Percentiles rank a stretch among this genome's conserved stretches.
phyloP scores from a whole-genome alignment of 2,797 vertebrate genomes.

The Choloepus didactylus region DNA sequence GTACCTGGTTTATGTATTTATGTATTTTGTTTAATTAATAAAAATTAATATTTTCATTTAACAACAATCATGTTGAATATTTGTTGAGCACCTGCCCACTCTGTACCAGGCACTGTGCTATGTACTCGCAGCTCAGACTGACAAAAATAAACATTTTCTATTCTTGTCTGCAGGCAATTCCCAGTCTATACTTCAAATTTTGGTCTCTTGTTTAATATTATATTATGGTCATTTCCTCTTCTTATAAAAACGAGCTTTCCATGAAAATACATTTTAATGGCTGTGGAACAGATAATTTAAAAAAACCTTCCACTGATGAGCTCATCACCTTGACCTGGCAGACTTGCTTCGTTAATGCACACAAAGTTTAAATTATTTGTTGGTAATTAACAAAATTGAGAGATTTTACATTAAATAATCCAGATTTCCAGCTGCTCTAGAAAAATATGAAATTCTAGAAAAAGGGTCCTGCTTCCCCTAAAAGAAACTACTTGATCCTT shows the following conservation, averaged over 20 bases:
- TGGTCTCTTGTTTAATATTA: background rate
- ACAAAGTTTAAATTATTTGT: background rate
- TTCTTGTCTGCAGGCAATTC: background rate
- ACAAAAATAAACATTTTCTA: background rate
- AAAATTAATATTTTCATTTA: background rate
- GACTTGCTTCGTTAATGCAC: background rate
- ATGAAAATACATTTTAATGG: slow-evolving; percentile 3
- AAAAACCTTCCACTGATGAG: background rate
- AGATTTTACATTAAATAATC: background rate
- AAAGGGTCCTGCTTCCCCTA: background rate
- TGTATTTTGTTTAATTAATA: background rate
- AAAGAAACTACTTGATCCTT: background rate
- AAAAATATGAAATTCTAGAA: background rate
- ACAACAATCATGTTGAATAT: background rate
- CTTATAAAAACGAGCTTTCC: slow-evolving; percentile 9
- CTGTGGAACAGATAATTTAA: background rate
- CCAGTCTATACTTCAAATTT: background rate
- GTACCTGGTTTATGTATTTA: background rate
- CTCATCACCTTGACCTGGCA: rapidly evolving
- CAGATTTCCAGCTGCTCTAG: background rate
- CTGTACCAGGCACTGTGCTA: background rate
- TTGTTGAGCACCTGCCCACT: background rate
- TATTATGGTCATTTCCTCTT: background rate
- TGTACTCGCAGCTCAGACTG: background rate
- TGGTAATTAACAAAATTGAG: slow-evolving; percentile 4